A percentile compares a stretch with the other conserved stretches of the same genome.
Evolutionary conservation across 2,888 invertebrate genomes (phyloP).

Genomic region (Branchipolynoe longqiensis): DNA sequence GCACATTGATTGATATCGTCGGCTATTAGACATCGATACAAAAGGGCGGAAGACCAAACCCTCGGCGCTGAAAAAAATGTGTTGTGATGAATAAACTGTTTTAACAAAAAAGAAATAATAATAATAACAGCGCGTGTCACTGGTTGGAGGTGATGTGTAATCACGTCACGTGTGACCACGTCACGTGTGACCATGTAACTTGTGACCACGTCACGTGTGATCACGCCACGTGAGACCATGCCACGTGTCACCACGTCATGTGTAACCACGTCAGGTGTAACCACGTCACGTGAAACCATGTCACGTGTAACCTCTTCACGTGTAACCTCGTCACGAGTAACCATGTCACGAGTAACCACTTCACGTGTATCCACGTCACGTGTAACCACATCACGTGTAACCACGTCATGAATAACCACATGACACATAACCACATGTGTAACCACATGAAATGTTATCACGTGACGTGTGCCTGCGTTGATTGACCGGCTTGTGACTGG

Average conservation of each 20-base stretch:
- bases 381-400: neutral
- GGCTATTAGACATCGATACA: too few relatives aligned
- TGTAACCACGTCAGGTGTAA: neutral
- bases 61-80: too few relatives aligned
- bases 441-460: neutral
- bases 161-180: neutral
- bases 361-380: neutral
- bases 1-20: too few relatives aligned
- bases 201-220: neutral
- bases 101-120: too few relatives aligned
- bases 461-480: conserved; percentile 2
- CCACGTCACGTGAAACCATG: neutral
- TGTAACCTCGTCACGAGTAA: neutral
- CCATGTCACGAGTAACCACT: neutral
- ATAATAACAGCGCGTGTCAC: too few relatives aligned
- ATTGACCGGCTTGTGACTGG: neutral
- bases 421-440: neutral
- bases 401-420: neutral
- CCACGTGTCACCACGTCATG: neutral
- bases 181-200: neutral
- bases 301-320: neutral
- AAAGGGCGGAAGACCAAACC: too few relatives aligned
- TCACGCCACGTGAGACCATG: neutral
- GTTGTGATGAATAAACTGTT: too few relatives aligned
- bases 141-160: neutral